Percentiles rank a stretch among this genome's conserved stretches.
These are phyloP conservation scores for Syrphus vitripennis DNA, from an alignment of 2,888 invertebrate species.

Conservation along the genomic window DNA sequence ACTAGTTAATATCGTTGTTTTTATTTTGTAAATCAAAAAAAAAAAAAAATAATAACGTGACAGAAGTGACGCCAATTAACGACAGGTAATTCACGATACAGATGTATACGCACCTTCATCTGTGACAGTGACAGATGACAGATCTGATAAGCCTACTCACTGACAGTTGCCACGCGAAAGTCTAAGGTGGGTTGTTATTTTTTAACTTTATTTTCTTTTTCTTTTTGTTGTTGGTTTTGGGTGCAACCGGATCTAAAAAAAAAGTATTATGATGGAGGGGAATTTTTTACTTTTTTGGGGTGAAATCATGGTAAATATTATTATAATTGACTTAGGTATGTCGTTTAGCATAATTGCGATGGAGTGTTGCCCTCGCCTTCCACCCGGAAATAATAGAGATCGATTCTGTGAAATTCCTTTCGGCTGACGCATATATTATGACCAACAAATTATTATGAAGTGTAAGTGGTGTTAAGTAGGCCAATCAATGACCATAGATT, in stretches of 20 bases:
- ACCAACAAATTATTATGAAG: not conserved
- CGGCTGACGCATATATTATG: not conserved
- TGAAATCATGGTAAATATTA: slow-evolving; percentile 50
- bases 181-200: slow-evolving; percentile 22
- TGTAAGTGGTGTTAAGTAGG: slow-evolving; percentile 4
- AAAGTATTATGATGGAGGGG: not conserved
- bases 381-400: not conserved
- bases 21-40: not conserved
- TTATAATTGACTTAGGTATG: slow-evolving; percentile 61
- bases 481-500: not conserved
- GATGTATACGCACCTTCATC: slow-evolving; percentile 14
- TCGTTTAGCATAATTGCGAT: not conserved
- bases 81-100: slow-evolving; percentile 38
- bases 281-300: slow-evolving; percentile 8
- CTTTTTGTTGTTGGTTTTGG: not conserved
- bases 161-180: slow-evolving; percentile 44
- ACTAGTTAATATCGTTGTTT: not conserved
- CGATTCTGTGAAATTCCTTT: slow-evolving; percentile 16
- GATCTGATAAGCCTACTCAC: slow-evolving; percentile 22
- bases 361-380: not conserved
- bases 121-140: slow-evolving; percentile 35
- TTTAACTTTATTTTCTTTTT: not conserved
- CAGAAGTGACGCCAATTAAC: slow-evolving; percentile 42
- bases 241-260: slow-evolving; percentile 16
- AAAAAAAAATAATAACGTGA: slow-evolving; percentile 8